phyloP scores from a whole-genome alignment of 2,113 vertebrate species.

The Austrofundulus limnaeus region DNA sequence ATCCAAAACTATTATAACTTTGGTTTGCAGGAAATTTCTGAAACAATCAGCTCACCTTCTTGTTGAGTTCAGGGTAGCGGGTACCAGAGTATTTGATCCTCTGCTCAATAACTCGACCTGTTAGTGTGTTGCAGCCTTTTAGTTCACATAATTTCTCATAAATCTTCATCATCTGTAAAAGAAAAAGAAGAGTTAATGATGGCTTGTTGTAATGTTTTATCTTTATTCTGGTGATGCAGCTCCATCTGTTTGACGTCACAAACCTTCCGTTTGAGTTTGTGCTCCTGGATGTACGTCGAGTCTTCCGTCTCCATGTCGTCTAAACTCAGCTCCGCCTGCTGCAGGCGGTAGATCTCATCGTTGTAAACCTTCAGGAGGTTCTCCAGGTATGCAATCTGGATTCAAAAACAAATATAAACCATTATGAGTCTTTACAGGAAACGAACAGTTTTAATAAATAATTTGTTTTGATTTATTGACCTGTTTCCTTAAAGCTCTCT shows the following conservation, averaged over 20 bases:
- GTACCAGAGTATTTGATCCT: slow-evolving; percentile 81
- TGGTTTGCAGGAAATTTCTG: too few species aligned
- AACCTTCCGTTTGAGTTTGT: slow-evolving; percentile 87
- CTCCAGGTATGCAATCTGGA: slow-evolving; percentile 87
- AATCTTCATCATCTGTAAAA: slow-evolving; percentile 85
- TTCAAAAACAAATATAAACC: neutral
- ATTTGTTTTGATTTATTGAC: slow-evolving; percentile 29
- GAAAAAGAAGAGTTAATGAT: neutral
- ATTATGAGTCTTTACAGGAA: accelerated
- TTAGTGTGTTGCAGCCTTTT: slow-evolving; percentile 84
- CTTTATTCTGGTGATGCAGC: neutral
- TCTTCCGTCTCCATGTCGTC: slow-evolving; percentile 83
- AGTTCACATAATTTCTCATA: slow-evolving; percentile 89
- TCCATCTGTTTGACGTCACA: neutral
- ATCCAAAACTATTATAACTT: too few species aligned
- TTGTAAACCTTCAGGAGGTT: slow-evolving; percentile 86
- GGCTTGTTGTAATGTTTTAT: accelerated
- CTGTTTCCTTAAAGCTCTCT: slow-evolving; percentile 72
- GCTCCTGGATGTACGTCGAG: slow-evolving; percentile 88
- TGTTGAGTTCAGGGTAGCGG: slow-evolving; percentile 90
- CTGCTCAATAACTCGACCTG: slow-evolving; percentile 89
- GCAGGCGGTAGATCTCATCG: slow-evolving; percentile 85
- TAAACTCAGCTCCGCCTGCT: slow-evolving; percentile 84
- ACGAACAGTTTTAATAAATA: neutral
- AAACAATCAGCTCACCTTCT: slow-evolving; percentile 68